Base-by-base conservation (phyloP, 2,888 invertebrate species). In the Sericinus montela region DNA sequence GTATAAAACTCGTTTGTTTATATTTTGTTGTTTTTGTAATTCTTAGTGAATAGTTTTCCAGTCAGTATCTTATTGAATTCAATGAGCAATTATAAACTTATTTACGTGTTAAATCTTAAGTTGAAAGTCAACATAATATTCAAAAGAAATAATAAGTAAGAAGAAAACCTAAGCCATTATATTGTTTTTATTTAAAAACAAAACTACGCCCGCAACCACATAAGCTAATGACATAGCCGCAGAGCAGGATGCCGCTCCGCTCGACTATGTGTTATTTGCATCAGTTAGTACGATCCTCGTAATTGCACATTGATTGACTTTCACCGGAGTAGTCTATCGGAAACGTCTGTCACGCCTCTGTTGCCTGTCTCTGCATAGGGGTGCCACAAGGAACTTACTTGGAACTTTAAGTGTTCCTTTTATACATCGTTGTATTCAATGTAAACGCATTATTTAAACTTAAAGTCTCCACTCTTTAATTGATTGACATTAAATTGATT, bases 331-430 rank as follows among this genome's bases (percentile, higher is more conserved):
- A 13, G 32, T 14, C 14, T 6, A 30, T 48, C 42, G 48, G 42
- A 48, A 48, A 48, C 37, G 37, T 43, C 42, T 48, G 30, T 42
- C 48, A 42, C 36, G 23, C 30, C 37, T 38, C 42, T 42, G 46
- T 35, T 25, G 34, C 15, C 15, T 3, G n/a, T 25, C n/a, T 36
- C 9, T 8, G 11, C 6, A 19, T 16, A 36, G 36, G 19, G 29
- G 14, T 47, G 34, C 28, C 41, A n/a, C 41, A 35, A 36, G 44
- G 44, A 44, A n/a, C 44, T 3, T 9, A 7, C 7, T 37, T 36
- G n/a, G 35, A 10, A 3, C 42, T 15, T 5, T 11, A 25, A 4
- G 6, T 25, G 25, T 25, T 25, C 6, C 7, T 25, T 6, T 25
- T 25, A 25, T 25, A 25, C 8, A 6, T 25, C 8, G 1, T 25